Percentiles rank a stretch among this genome's conserved stretches.
Evolutionary conservation across 2,888 invertebrate genomes (phyloP).

Genomic region (Bedellia somnulentella): DNA sequence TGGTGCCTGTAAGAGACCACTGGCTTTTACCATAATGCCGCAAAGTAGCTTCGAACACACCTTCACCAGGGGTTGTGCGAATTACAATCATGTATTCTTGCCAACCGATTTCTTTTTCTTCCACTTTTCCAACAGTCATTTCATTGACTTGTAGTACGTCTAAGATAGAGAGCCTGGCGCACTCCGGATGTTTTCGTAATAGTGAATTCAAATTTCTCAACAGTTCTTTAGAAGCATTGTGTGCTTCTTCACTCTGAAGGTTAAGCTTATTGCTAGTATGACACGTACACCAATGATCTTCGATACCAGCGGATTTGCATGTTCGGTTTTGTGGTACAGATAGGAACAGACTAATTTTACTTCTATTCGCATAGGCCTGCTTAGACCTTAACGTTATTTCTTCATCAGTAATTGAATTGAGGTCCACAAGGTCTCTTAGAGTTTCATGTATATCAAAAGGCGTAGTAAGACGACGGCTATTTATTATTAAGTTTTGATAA

Average conservation of each 20-base stretch:
- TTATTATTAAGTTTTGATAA: slow-evolving; percentile 65
- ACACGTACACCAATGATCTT: slow-evolving; percentile 88
- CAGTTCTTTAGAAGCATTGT: slow-evolving; percentile 62
- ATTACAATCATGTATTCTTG: slow-evolving; percentile 66
- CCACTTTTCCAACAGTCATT: slow-evolving; percentile 43
- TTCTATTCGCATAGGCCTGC: slow-evolving; percentile 30
- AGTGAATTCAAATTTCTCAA: slow-evolving; percentile 67
- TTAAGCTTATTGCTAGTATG: slow-evolving; percentile 65
- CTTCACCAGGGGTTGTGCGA: slow-evolving; percentile 68
- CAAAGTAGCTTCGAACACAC: slow-evolving; percentile 80
- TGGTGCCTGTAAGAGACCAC: slow-evolving; percentile 66
- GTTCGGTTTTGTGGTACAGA: slow-evolving; percentile 71
- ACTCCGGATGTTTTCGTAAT: slow-evolving; percentile 63
- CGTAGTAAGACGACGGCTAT: slow-evolving; percentile 71
- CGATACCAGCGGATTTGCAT: slow-evolving; percentile 76
- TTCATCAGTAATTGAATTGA: slow-evolving; percentile 39
- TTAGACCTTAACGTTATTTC: slow-evolving; percentile 29
- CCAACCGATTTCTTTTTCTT: slow-evolving; percentile 37
- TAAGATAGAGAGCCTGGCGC: slow-evolving; percentile 64
- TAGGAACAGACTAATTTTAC: slow-evolving; percentile 77
- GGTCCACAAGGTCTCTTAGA: slow-evolving; percentile 66
- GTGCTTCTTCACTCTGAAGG: slow-evolving; percentile 52
- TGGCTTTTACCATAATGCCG: slow-evolving; percentile 16
- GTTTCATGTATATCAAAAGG: slow-evolving; percentile 86
- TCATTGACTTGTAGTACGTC: slow-evolving; percentile 69